Conservation (phyloP, 2,113 vertebrate species). For the Rhinopithecus roxellana region DNA sequence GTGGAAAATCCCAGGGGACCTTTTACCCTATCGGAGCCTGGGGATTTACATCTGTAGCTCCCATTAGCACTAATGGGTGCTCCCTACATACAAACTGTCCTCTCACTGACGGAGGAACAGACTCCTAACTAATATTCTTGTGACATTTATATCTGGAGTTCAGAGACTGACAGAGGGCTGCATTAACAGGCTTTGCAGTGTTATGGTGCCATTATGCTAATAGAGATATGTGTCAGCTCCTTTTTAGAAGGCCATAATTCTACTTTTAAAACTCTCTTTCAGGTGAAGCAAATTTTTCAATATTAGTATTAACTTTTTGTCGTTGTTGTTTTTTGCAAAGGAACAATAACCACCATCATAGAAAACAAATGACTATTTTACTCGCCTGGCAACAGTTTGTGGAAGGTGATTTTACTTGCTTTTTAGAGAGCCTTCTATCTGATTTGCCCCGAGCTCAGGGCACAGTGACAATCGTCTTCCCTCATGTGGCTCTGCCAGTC, state of each 20-base stretch:
- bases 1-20: slow-evolving; percentile 16
- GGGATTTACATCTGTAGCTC: slow-evolving; percentile 69
- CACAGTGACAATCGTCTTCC: neutral
- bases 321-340: neutral
- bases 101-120: slow-evolving; percentile 1
- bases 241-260: slow-evolving; percentile 52
- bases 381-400: neutral
- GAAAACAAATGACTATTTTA: neutral
- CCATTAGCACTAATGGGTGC: slow-evolving; percentile 68
- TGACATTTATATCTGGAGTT: slow-evolving; percentile 39
- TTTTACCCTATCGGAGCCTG: slow-evolving; percentile 43
- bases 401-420: neutral
- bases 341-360: neutral
- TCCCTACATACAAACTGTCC: slow-evolving; percentile 28
- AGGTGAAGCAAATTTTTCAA: slow-evolving; percentile 41
- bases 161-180: slow-evolving; percentile 30
- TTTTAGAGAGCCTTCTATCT: neutral
- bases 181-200: neutral
- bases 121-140: slow-evolving; percentile 24
- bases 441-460: neutral
- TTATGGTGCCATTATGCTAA: slow-evolving; percentile 47
- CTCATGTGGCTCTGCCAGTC: neutral
- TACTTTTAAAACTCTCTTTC: slow-evolving; percentile 59
- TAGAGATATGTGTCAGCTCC: slow-evolving; percentile 60
- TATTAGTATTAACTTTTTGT: slow-evolving; percentile 22